phyloP scores from a whole-genome alignment of 2,888 invertebrate species.

The Sepioteuthis lessoniana region DNA sequence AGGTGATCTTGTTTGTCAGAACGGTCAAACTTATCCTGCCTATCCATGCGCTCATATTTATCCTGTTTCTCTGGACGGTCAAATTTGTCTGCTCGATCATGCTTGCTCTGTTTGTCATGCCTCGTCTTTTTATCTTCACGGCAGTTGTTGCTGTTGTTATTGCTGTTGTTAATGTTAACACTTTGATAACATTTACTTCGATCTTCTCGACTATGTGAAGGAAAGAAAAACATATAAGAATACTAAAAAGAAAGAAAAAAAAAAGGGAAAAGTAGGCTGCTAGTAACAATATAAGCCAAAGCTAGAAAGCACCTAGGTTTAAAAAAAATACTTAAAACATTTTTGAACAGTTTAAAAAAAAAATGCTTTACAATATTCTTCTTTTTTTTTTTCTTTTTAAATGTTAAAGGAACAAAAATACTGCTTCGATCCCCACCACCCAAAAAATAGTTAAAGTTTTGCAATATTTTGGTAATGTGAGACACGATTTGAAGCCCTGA shows the following conservation, averaged over 20 bases:
- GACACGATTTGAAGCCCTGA: too few species aligned
- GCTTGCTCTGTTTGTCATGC: slow-evolving; percentile 43
- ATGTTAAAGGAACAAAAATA: too few species aligned
- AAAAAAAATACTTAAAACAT: background rate
- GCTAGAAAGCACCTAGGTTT: background rate
- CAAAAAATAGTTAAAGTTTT: too few species aligned
- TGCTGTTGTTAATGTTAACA: slow-evolving; percentile 34
- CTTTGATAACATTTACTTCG: slow-evolving; percentile 36
- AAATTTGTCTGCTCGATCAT: slow-evolving; percentile 44
- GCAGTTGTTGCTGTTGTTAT: slow-evolving; percentile 39
- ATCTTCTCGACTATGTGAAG: slow-evolving; percentile 37
- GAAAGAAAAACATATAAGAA: background rate
- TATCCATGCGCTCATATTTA: slow-evolving; percentile 38
- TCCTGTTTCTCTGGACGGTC: slow-evolving; percentile 40
- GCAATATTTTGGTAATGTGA: too few species aligned
- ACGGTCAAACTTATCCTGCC: slow-evolving; percentile 40
- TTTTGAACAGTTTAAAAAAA: background rate
- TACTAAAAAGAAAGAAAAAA: background rate
- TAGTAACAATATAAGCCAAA: background rate
- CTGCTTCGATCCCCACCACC: too few species aligned
- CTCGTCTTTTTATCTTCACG: slow-evolving; percentile 42
- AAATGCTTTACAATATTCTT: background rate
- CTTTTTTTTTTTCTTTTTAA: too few species aligned
- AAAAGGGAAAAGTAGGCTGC: background rate
- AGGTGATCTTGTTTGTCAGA: background rate